Conservation (phyloP, 2,113 vertebrate genomes). For the Erythrolamprus reginae region DNA sequence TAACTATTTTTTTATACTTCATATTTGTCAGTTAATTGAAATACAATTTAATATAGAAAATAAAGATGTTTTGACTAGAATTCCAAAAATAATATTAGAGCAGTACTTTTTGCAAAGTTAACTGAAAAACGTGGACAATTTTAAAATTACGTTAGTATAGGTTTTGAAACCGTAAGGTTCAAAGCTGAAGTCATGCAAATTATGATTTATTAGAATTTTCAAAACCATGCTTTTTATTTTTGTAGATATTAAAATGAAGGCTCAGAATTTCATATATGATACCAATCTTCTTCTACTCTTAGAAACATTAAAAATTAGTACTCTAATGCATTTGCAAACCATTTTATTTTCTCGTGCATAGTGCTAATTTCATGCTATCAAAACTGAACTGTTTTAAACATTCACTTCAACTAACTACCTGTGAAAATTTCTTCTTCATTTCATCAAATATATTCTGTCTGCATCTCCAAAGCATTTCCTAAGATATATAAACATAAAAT, state of each 20-base stretch:
- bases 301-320: background rate
- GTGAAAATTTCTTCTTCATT: conserved; percentile 92
- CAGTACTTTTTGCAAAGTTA: background rate
- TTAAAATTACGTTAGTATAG: background rate
- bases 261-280: background rate
- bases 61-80: background rate
- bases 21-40: background rate
- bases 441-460: conserved; percentile 98
- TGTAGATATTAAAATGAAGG: background rate
- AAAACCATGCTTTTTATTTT: background rate
- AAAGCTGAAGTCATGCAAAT: background rate
- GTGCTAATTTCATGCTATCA: conserved; percentile 61
- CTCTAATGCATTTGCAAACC: background rate
- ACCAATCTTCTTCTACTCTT: background rate
- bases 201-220: background rate
- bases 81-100: background rate
- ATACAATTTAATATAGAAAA: background rate
- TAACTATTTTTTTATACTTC: background rate
- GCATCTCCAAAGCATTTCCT: conserved; percentile 96
- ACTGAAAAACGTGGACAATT: background rate
- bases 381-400: conserved; percentile 53
- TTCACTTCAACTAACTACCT: conserved; percentile 78
- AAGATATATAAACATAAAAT: conserved; percentile 69
- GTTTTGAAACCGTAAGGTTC: background rate
- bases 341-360: conserved; percentile 51